These are phyloP conservation scores for Aldabrachelys gigantea DNA, from an alignment of 2,113 vertebrate genomes.

Conservation along the genomic window DNA sequence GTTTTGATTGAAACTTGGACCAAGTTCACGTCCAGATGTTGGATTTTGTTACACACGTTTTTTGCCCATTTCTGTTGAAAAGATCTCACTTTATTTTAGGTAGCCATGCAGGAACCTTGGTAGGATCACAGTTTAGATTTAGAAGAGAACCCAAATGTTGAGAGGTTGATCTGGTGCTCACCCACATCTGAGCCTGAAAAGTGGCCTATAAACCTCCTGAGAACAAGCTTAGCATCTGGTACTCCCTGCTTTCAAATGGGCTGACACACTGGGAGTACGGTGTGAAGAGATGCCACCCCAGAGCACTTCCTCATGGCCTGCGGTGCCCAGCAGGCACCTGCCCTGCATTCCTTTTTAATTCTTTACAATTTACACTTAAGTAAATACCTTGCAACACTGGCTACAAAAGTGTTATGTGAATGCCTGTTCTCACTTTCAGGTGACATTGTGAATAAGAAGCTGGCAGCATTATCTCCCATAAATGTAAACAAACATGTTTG, in stretches of 20 bases:
- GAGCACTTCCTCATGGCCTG: neutral
- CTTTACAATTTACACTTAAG: neutral
- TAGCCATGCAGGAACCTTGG: neutral
- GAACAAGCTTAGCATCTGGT: neutral
- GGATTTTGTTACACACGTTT: neutral
- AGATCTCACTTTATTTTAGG: neutral
- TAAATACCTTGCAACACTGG: no score
- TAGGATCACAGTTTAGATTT: no score
- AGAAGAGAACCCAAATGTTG: neutral
- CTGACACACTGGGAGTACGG: neutral
- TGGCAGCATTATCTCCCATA: no score
- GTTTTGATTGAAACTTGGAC: neutral
- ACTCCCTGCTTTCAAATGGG: no score
- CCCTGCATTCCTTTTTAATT: neutral
- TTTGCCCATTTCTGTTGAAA: neutral
- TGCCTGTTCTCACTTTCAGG: no score
- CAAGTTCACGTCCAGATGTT: neutral
- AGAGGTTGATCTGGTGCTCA: neutral
- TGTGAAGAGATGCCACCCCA: neutral
- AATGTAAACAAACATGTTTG: no score
- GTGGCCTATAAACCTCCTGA: neutral
- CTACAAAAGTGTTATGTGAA: no score
- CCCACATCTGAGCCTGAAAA: neutral
- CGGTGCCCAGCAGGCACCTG: no score
- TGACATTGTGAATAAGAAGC: no score